Evolutionary conservation across 2,797 vertebrate species (phyloP), one percentile per base, ranked within the genome.

Genomic region (Molossus alvarezi): DNA sequence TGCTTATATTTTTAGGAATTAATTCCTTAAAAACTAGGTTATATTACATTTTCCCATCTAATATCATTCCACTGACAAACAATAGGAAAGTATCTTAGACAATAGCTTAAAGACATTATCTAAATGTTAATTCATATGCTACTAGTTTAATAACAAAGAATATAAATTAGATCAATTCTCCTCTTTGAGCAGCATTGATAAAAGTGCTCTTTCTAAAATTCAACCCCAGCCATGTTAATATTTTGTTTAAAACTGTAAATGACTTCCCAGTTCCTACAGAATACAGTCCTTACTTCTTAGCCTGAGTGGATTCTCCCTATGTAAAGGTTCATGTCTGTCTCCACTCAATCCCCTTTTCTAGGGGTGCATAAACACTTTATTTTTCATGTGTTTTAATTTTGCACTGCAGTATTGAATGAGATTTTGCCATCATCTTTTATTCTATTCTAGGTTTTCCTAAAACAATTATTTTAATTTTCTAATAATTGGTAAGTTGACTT

Each of bases 71-170:
- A 12, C 8, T 65, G 15, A 62, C 18, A 81, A 94, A 10, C 8
- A 89, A 48, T 25, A 67, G n/a, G 75, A 90, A 95, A 71, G 37
- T 55, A 77, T 51, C 17, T 72, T 76, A 57, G 23, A 41, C 57
- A 67, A 33, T 72, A 84, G 48, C 4, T 69, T 72, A 83, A 83
- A 72, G 23, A 62, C 3, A 71, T 67, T 71, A 86, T 45, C 5
- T 67, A 77, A 90, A 72, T 85, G 14, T 86, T 95, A 75, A 64
- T 60, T 91, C n/a, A 67, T 15, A 91, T 37, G 13, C 15, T 94
- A 64, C 51, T n/a, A 76, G 13, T 83, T 94, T 77, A 76, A 91
- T 80, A 93, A 83, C 2, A 96, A 23, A 81, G 27, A 87, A 91
- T 25, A 73, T 48, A 93, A 88, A 60, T 82, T 64, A 94, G 20